Percentiles rank a stretch among this genome's conserved stretches.
phyloP scores from a whole-genome alignment of 2,888 invertebrate species.

The Ochropacha duplaris region DNA sequence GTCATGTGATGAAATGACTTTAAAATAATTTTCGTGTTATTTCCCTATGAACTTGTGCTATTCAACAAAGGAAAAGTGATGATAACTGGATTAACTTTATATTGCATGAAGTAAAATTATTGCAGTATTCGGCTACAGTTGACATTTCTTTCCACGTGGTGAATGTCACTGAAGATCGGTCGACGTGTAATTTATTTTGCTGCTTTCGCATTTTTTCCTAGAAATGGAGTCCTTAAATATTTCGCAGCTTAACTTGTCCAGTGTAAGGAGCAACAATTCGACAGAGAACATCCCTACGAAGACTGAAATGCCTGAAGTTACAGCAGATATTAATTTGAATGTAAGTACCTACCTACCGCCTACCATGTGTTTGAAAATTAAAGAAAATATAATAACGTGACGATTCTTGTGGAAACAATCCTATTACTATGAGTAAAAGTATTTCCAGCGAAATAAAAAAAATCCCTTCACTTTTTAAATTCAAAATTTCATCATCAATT shows the following conservation, averaged over 20 bases:
- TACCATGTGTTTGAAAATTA: slow-evolving; percentile 15
- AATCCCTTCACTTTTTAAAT: background rate
- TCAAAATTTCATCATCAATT: background rate
- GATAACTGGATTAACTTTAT: slow-evolving; percentile 18
- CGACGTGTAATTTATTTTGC: slow-evolving; percentile 70
- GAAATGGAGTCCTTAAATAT: slow-evolving; percentile 75
- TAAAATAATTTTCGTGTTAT: slow-evolving; percentile 20
- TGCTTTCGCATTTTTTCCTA: slow-evolving; percentile 37
- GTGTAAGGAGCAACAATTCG: slow-evolving; percentile 57
- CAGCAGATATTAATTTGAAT: slow-evolving; percentile 44
- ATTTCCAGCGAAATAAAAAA: background rate
- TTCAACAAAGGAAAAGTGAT: background rate
- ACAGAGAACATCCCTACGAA: slow-evolving; percentile 48
- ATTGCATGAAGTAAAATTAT: slow-evolving; percentile 33
- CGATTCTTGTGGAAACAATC: no score
- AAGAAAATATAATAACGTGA: background rate
- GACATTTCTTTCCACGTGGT: slow-evolving; percentile 80
- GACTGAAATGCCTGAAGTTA: slow-evolving; percentile 50
- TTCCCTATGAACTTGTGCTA: background rate
- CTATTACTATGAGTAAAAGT: no score
- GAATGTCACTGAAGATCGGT: slow-evolving; percentile 63
- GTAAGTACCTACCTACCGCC: slow-evolving; percentile 43
- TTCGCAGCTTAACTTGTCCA: slow-evolving; percentile 70
- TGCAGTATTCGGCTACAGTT: slow-evolving; percentile 45
- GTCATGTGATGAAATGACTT: slow-evolving; percentile 42